These are phyloP conservation scores for Pandemis heparana DNA, from an alignment of 2,888 invertebrate species.

Conservation along the genomic window DNA sequence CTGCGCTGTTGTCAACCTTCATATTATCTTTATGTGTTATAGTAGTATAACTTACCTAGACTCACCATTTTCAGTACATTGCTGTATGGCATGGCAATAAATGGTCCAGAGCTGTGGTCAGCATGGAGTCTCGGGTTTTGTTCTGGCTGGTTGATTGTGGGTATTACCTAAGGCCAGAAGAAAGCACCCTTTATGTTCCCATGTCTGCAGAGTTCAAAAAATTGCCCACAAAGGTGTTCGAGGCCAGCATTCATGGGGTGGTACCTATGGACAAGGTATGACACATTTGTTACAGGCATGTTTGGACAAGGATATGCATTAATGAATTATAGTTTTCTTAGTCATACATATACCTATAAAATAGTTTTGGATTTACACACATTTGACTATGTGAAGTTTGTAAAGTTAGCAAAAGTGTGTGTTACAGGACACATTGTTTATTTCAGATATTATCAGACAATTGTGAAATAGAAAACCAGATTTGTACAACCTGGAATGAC, in stretches of 20 bases:
- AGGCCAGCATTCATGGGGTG: constrained; percentile 70
- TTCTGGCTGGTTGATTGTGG: constrained; percentile 71
- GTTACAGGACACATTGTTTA: not conserved
- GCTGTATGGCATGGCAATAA: constrained; percentile 63
- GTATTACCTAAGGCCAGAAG: constrained; percentile 56
- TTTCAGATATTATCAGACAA: constrained; percentile 55
- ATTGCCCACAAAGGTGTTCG: constrained; percentile 65
- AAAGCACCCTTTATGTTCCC: constrained; percentile 55
- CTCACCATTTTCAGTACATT: constrained; percentile 58
- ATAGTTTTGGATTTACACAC: no score
- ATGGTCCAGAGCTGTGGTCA: constrained; percentile 64
- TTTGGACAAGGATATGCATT: no score
- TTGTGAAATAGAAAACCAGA: constrained; percentile 55
- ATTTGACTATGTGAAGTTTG: no score
- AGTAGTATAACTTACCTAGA: not conserved
- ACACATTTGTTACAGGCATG: not conserved
- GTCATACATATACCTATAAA: no score
- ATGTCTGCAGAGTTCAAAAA: constrained; percentile 59
- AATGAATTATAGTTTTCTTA: no score
- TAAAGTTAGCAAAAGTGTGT: no score
- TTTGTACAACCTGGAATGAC: constrained; percentile 55
- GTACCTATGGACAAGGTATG: constrained; percentile 63
- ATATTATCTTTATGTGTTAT: no score
- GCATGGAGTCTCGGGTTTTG: constrained; percentile 57
- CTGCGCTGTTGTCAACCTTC: no score